Conservation (phyloP, 2,113 vertebrate genomes). For the Neolamprologus tretocephalus region DNA sequence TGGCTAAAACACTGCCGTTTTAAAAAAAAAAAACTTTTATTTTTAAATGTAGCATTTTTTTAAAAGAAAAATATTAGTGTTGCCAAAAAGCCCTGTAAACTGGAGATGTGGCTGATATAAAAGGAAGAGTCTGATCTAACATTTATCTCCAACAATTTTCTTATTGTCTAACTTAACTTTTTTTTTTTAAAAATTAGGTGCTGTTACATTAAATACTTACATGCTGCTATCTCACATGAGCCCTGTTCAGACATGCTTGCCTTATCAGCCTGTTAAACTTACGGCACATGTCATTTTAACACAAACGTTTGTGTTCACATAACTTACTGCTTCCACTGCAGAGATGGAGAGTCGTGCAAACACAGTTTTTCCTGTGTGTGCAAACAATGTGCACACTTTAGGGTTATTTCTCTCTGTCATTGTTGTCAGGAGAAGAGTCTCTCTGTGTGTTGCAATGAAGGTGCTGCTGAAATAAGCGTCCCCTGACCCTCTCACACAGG, state of each 20-base stretch:
- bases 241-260: neutral
- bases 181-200: neutral
- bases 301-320: neutral
- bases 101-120: neutral
- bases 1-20: neutral
- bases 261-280: neutral
- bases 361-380: neutral
- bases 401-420: neutral
- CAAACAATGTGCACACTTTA: neutral
- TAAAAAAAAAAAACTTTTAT: rapidly evolving
- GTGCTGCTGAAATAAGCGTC: neutral
- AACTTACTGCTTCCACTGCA: neutral
- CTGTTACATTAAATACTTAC: constrained; percentile 13
- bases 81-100: neutral
- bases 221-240: constrained; percentile 25
- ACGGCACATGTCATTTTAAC: neutral
- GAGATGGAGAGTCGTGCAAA: neutral
- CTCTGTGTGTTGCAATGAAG: neutral
- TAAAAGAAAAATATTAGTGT: neutral
- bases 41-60: neutral
- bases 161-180: neutral
- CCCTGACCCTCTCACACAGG: neutral
- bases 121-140: neutral
- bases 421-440: neutral
- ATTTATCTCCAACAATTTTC: neutral